Evolutionary conservation across 1,140 invertebrate genomes (phyloP), one percentile per base, ranked within the genome.

Genomic region (Conus betulinus): DNA sequence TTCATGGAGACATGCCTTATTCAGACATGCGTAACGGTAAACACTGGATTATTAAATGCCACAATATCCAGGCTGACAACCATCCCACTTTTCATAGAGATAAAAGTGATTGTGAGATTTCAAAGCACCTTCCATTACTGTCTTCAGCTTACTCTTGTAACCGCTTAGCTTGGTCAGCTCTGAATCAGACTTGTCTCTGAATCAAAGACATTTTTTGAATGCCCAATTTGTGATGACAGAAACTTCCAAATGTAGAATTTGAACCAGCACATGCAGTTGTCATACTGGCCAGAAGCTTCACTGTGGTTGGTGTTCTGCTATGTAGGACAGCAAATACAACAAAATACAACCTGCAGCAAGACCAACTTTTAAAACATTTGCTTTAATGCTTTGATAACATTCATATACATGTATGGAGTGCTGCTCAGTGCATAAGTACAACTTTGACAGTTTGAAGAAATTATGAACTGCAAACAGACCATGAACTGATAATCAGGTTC

Each of bases 201-300:
- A 27, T 39, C 39, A 39, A 25, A 60, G 27, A 23, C 23, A 63
- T 6, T 84, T 84, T 84, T 84, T 20, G 27, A 25, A 27, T 84
- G 82, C 57, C 53, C 82, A 27, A 1, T 84, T 0, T 84, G 82
- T 39, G 82, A 39, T 27, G 60, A 84, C 55, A n/a, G 3, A 17
- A 84, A 84, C 27, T 63, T 55, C 3, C 23, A 55, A 11, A 25
- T 84, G 53, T 84, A 63, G 15, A 84, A 84, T 67, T 17, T 63
- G 55, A 84, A 63, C 1, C 82, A 55, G 3, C 82, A 84, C 25
- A 27, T 84, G 57, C 82, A 55, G 39, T 5, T 84, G 82, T 25
- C 82, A 84, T 25, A 84, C 82, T 3, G 82, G 55, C n/a, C 23
- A 84, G 23, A 84, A 63, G 82, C 63, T 84, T 67, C 55, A n/a